Conservation (phyloP, 2,797 vertebrate genomes). For the Pangasius macronema region DNA sequence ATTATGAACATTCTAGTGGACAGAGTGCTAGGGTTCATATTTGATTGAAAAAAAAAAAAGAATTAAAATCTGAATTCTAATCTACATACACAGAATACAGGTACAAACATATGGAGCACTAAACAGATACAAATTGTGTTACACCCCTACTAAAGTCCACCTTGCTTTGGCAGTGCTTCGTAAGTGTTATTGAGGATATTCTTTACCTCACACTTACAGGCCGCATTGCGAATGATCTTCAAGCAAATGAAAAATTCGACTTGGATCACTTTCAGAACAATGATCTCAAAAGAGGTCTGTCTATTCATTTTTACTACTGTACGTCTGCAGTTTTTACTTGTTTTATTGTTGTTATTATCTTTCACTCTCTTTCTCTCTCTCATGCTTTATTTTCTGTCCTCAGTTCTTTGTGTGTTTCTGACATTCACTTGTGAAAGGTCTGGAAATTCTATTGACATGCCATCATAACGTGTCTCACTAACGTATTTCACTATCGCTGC, state of each 20-base stretch:
- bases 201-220: neutral
- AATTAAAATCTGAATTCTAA: neutral
- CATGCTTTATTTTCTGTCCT: neutral
- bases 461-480: slow-evolving; percentile 15
- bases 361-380: neutral
- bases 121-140: neutral
- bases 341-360: neutral
- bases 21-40: neutral
- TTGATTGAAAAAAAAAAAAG: neutral
- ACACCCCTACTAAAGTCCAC: neutral
- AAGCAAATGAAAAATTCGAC: neutral
- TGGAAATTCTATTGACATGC: neutral
- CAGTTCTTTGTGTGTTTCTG: neutral
- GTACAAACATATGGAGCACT: neutral
- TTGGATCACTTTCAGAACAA: neutral
- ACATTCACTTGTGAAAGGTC: neutral
- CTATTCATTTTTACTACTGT: neutral
- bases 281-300: neutral
- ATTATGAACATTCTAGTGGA: neutral
- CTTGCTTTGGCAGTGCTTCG: neutral
- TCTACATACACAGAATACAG: neutral
- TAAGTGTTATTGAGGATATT: neutral
- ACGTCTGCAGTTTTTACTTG: neutral
- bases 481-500: slow-evolving; percentile 8
- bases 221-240: no score